Evolutionary conservation across 2,797 vertebrate genomes (phyloP).

Genomic region (Mormyrus proboscirostris): DNA sequence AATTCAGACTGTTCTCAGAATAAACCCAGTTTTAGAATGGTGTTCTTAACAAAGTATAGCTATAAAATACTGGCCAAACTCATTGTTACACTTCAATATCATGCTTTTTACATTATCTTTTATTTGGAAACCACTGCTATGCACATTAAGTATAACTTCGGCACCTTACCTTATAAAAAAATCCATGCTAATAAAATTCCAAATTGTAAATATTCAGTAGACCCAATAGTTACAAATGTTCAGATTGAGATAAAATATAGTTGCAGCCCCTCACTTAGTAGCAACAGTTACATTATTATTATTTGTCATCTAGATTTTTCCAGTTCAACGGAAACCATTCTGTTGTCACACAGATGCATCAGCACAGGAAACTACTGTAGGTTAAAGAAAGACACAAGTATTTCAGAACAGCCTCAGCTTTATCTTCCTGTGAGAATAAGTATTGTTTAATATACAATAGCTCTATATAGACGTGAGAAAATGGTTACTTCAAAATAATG

Average conservation of each 20-base stretch:
- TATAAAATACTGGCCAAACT: background rate
- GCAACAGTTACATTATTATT: background rate
- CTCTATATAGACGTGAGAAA: background rate
- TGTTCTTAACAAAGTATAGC: background rate
- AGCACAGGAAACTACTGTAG: background rate
- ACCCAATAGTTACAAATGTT: background rate
- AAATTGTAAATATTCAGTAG: background rate
- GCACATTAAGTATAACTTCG: background rate
- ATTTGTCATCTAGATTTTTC: background rate
- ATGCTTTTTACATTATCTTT: background rate
- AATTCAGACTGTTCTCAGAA: background rate
- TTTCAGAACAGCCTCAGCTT: background rate
- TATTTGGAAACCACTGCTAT: background rate
- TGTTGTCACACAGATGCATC: background rate
- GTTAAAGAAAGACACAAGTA: background rate
- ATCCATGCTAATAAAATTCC: background rate
- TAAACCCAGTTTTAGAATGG: background rate
- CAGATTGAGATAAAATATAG: background rate
- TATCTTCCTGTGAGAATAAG: background rate
- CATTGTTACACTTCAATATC: background rate
- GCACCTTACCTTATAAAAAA: background rate
- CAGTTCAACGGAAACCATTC: background rate
- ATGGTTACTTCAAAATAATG: background rate
- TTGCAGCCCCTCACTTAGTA: background rate
- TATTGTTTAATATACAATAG: background rate